These are phyloP conservation scores for Propithecus coquereli DNA, from an alignment of 2,113 vertebrate genomes.

Conservation along the genomic window DNA sequence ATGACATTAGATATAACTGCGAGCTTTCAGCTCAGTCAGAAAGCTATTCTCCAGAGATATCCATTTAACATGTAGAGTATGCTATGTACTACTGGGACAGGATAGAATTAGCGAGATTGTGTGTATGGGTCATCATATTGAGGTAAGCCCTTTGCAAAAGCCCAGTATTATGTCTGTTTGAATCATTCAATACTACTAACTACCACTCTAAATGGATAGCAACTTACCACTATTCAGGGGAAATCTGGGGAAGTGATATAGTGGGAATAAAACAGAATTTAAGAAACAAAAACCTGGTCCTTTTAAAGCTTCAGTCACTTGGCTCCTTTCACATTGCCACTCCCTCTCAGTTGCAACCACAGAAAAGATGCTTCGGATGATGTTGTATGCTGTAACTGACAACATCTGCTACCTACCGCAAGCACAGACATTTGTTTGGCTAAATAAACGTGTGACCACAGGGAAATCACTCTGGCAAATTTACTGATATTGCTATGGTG, in stretches of 20 bases:
- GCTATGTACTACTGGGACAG: background rate
- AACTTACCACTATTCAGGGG: background rate
- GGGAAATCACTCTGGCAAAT: conserved; percentile 69
- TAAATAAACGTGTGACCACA: conserved; percentile 66
- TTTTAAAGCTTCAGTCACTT: background rate
- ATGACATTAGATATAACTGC: background rate
- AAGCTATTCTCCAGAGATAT: fast-evolving
- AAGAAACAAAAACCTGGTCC: background rate
- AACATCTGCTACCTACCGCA: conserved; percentile 62
- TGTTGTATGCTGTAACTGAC: conserved; percentile 26
- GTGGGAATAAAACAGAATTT: background rate
- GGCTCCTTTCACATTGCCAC: background rate
- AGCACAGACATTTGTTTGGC: conserved; percentile 68
- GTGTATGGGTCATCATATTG: background rate
- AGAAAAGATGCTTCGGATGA: background rate
- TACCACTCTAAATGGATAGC: background rate
- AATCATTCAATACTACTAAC: background rate
- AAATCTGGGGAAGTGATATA: background rate
- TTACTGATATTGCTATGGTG: conserved; percentile 41
- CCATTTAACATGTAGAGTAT: background rate
- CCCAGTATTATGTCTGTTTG: background rate
- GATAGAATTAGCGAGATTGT: background rate
- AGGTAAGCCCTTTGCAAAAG: conserved; percentile 7
- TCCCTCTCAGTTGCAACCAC: background rate
- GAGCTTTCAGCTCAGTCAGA: background rate